These are phyloP conservation scores for Gryllus longicercus DNA, from an alignment of 2,888 invertebrate genomes.

Conservation along the genomic window DNA sequence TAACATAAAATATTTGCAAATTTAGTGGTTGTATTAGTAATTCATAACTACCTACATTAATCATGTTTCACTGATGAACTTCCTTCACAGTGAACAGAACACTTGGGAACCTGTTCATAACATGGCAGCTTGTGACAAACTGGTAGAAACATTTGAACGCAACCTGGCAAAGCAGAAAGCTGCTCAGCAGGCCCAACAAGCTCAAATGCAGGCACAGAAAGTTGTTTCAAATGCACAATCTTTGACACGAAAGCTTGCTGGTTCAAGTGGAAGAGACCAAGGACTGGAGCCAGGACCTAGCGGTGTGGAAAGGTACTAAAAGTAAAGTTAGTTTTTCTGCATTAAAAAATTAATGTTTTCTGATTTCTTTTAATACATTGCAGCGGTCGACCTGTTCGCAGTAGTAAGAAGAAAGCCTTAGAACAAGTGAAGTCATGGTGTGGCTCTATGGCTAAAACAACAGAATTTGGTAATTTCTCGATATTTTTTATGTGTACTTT, in stretches of 20 bases:
- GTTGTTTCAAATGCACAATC: not conserved
- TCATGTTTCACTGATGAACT: too few relatives aligned
- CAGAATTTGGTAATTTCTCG: slow-evolving; percentile 6
- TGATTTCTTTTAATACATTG: not conserved
- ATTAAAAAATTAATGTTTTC: not conserved
- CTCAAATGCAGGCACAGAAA: slow-evolving; percentile 18
- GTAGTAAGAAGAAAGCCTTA: slow-evolving; percentile 77
- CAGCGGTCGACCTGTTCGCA: slow-evolving; percentile 64
- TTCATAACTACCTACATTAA: not conserved
- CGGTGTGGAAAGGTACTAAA: slow-evolving; percentile 11
- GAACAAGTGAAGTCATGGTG: slow-evolving; percentile 85
- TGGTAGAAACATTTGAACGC: slow-evolving; percentile 76
- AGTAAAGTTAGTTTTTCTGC: not conserved
- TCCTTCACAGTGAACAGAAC: slow-evolving; percentile 62
- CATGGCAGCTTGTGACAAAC: slow-evolving; percentile 70
- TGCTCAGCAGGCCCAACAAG: slow-evolving; percentile 48
- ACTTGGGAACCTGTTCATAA: slow-evolving; percentile 81
- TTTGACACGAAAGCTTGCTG: not conserved
- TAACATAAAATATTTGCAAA: not conserved
- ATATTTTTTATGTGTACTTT: not conserved
- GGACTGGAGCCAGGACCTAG: not conserved
- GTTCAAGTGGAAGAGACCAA: not conserved
- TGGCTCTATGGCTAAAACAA: slow-evolving; percentile 56
- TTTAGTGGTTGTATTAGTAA: not conserved
- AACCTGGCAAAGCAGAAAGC: slow-evolving; percentile 73